Evolutionary conservation across 2,113 vertebrate genomes (phyloP), one percentile per base, ranked within the genome.

Genomic region (Phaethornis superciliosus): DNA sequence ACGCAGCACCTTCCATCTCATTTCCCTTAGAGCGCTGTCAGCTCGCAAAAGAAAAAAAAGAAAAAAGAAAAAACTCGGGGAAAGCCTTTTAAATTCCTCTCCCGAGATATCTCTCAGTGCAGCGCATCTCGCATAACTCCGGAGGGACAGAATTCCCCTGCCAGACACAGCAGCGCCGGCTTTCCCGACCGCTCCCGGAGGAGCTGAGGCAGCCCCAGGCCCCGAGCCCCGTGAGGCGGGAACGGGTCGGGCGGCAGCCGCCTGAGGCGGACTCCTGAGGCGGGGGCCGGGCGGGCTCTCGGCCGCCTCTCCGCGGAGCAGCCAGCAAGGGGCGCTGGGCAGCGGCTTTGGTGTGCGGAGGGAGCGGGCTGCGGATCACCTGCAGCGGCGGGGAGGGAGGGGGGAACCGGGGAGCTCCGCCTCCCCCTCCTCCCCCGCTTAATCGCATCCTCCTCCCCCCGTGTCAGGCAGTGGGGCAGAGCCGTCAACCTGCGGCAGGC

Each of bases 321-420:
- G 91, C 97, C 97, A 62, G 97, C 80, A 90, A 84, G 96, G 63
- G 98, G 98, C 97, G 97, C 97, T 97, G 96, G 84, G 90, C 69
- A 75, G 64, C 85, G 89, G 88, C 19, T 68, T 69, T n/a, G 91
- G 88, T 24, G 81, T 64, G 90, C 89, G 63, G 72, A 28, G 77
- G 83, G 77, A 78, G 94, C 65, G 55, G 95, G 97, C 90, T 97
- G 97, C 98, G 77, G 97, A 96, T 95, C 85, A 97, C 97, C 98
- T 98, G 98, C 97, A 79, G 96, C 96, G 35, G 83, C 24, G 88
- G 69, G 63, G 72, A 80, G 37, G 37, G 37, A 11, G 37, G 37
- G 37, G 11, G 37, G 37, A 70, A 75, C 58, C 27, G 81, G 59
- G 82, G 89, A 95, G 96, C 97, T 96, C 97, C 97, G 90, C 97